These are phyloP conservation scores for Psilopogon haemacephalus DNA, from an alignment of 2,113 vertebrate genomes.

Conservation along the genomic window DNA sequence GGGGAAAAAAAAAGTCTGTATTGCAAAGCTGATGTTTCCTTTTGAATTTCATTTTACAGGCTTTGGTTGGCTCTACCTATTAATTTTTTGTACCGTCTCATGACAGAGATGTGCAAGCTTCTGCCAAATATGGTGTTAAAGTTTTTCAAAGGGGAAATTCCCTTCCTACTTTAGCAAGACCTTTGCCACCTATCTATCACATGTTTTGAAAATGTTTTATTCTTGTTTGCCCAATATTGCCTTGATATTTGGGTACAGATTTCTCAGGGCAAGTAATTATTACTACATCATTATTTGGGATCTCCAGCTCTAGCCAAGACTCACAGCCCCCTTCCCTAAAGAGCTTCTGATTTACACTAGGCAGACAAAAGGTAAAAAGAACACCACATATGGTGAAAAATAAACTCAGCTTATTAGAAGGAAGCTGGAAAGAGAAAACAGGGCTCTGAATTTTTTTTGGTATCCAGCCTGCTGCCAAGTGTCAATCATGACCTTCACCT, in stretches of 20 bases:
- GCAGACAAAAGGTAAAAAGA: neutral
- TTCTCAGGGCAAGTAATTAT: neutral
- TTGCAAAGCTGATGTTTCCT: neutral
- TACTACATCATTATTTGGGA: neutral
- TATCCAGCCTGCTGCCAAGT: neutral
- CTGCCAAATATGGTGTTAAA: neutral
- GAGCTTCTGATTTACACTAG: neutral
- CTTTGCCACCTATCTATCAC: neutral
- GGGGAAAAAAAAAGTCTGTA: neutral
- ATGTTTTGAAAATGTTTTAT: neutral
- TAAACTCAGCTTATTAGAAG: neutral
- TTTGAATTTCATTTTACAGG: neutral
- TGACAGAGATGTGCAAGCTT: neutral
- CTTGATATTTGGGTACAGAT: neutral
- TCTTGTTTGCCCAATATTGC: neutral
- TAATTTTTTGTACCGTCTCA: neutral
- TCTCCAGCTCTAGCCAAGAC: neutral
- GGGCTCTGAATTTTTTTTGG: neutral
- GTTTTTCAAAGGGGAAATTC: neutral
- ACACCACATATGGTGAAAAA: accelerated
- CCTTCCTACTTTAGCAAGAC: neutral
- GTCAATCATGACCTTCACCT: neutral
- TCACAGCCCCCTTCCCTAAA: neutral
- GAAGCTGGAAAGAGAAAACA: neutral
- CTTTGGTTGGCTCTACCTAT: accelerated